Evolutionary conservation across 2,113 vertebrate species (phyloP).

Genomic region (Phainopepla nitens): DNA sequence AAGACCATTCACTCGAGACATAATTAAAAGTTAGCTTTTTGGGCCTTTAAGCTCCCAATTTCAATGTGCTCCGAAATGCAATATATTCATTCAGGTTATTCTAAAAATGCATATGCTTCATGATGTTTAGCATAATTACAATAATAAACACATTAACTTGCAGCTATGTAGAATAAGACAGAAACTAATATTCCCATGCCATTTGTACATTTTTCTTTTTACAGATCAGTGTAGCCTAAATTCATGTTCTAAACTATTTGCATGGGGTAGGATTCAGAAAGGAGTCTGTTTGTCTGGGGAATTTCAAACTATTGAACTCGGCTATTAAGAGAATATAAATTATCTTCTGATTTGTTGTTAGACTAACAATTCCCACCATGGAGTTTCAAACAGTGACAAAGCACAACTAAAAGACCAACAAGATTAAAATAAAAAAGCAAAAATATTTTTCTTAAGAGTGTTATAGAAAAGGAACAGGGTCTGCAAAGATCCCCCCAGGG

Average conservation of each 20-base stretch:
- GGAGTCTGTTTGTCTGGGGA: constrained; percentile 19
- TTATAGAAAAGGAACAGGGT: background rate
- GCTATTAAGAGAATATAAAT: constrained; percentile 17
- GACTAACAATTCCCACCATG: background rate
- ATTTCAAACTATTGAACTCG: background rate
- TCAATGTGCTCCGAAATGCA: background rate
- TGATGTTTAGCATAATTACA: background rate
- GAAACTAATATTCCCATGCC: background rate
- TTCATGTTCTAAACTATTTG: background rate
- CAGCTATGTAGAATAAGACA: background rate
- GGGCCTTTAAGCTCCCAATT: background rate
- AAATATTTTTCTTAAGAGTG: background rate
- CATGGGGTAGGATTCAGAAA: background rate
- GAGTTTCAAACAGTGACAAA: background rate
- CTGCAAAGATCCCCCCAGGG: background rate
- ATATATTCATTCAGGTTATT: background rate
- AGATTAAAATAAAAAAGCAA: background rate
- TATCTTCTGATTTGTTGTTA: background rate
- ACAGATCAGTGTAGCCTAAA: background rate
- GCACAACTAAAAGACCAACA: background rate
- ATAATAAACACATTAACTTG: background rate
- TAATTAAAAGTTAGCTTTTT: background rate
- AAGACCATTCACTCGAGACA: background rate
- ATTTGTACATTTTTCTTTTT: constrained; percentile 5
- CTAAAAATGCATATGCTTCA: background rate